Evolutionary conservation across 2,113 vertebrate species (phyloP).

Genomic region (Astur gentilis): DNA sequence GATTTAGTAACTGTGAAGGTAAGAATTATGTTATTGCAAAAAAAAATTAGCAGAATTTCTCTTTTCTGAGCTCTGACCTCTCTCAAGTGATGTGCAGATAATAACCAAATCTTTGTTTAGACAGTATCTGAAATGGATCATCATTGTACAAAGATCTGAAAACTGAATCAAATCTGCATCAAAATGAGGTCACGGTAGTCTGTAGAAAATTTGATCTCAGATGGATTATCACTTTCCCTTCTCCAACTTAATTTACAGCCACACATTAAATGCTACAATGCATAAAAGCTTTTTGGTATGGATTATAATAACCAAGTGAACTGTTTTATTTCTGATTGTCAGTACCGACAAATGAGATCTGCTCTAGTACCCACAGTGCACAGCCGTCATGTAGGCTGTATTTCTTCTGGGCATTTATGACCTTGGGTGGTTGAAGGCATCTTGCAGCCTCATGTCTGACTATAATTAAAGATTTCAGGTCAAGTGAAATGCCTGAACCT

Average conservation of each 20-base stretch:
- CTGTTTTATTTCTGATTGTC: neutral
- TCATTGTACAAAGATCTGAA: neutral
- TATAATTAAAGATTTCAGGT: neutral
- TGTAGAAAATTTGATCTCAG: neutral
- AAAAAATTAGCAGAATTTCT: neutral
- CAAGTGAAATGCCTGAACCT: neutral
- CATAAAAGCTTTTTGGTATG: neutral
- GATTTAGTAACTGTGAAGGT: neutral
- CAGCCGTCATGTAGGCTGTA: neutral
- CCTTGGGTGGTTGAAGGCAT: neutral
- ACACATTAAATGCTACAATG: neutral
- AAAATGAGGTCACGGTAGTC: neutral
- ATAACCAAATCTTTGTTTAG: neutral
- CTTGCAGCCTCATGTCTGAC: neutral
- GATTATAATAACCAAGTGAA: neutral
- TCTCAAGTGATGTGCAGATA: neutral
- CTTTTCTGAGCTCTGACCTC: neutral
- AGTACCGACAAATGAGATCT: neutral
- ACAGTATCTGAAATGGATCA: neutral
- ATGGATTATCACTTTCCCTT: neutral
- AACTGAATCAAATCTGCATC: neutral
- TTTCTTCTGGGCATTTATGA: conserved; percentile 1
- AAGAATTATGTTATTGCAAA: neutral
- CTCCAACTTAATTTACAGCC: neutral
- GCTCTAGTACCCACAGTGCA: neutral